Base-by-base conservation (phyloP, 2,888 invertebrate species). In the Crepidodera aurea region DNA sequence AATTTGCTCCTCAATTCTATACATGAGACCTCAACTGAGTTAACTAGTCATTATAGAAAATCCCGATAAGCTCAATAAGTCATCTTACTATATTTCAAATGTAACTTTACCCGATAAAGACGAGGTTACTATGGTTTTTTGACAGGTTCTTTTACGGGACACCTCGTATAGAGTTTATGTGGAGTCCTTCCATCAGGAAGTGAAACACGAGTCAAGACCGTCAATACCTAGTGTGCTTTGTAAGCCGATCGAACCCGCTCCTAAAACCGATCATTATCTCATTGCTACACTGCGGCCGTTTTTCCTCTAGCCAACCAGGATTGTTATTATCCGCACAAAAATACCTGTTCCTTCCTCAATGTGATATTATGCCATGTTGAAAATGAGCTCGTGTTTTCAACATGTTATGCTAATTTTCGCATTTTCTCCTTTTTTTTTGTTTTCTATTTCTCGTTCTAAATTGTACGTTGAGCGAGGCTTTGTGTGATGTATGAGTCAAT, bases 251-350 rank as follows among this genome's bases (percentile, higher is more conserved):
- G 55, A 55, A 51, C 61, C 60, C 37, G 57, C 64, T 55, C 46
- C 44, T 44, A 25, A 53, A 64, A 57, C 64, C 51, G 62, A 64
- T 64, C 61, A 62, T 66, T 66, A 66, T 64, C 66, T 66, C 55
- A 42, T 58, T 66, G 65, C 62, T 50, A 51, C 8, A 40, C 55
- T 62, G 62, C 34, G 56, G 56, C 46, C 53, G 39, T 51, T 64
- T 58, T 64, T 48, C 66, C 66, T 63, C 57, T 51, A 62, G 63
- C 63, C 29, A 48, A 46, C 50, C 63, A 39, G 56, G 56, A 66
- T 61, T 55, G 59, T 63, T 65, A 62, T 65, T 60, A 60, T 51
- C 37, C 42, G 46, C 48, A 46, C 16, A 57, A 62, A 65, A 65
- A 62, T 62, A 34, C 48, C 39, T 39, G 39, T 39, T 22, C 39